Percentiles rank a stretch among this genome's conserved stretches.
phyloP scores from a whole-genome alignment of 30 jellyfish, hydroid and myxozoan genomes.

The Chironex yamaguchii region DNA sequence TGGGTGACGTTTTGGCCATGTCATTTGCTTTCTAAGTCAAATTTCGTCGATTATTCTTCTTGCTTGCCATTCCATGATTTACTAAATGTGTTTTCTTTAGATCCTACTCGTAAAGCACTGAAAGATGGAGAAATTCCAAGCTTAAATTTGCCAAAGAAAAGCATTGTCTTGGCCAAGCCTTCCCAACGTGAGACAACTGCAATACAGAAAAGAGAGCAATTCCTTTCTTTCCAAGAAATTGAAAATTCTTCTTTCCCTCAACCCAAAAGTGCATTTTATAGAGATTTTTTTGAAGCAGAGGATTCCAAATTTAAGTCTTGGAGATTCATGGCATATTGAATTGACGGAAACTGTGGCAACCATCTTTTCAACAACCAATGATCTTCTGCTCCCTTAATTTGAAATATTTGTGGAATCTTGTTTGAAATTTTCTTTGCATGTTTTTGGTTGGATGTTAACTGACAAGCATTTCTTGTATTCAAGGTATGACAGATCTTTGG shows the following conservation, averaged over 20 bases:
- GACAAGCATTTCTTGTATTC: conserved; percentile 3
- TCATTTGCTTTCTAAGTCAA: no score
- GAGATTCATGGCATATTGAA: conserved; percentile 7
- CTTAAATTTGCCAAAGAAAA: conserved; percentile 23
- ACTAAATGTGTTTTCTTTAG: no score
- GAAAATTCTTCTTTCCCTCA: background rate
- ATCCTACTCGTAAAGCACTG: background rate
- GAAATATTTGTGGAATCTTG: conserved; percentile 5
- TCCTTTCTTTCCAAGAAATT: background rate
- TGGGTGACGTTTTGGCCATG: no score
- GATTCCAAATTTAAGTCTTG: conserved; percentile 19
- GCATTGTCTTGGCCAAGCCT: background rate
- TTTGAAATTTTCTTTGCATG: background rate
- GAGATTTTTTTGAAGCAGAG: conserved; percentile 23
- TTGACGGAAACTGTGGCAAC: background rate
- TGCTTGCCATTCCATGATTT: no score
- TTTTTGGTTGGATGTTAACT: conserved; percentile 18
- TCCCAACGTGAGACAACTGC: conserved; percentile 15
- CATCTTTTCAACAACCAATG: background rate
- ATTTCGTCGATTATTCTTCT: no score
- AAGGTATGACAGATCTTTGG: background rate
- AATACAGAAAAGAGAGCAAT: conserved; percentile 35
- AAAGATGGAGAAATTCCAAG: conserved; percentile 21
- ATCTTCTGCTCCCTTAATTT: background rate
- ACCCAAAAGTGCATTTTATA: background rate